These are phyloP conservation scores for Henricia sp. DNA, from an alignment of 53 echinoderm and acorn worm genomes.

Conservation along the genomic window DNA sequence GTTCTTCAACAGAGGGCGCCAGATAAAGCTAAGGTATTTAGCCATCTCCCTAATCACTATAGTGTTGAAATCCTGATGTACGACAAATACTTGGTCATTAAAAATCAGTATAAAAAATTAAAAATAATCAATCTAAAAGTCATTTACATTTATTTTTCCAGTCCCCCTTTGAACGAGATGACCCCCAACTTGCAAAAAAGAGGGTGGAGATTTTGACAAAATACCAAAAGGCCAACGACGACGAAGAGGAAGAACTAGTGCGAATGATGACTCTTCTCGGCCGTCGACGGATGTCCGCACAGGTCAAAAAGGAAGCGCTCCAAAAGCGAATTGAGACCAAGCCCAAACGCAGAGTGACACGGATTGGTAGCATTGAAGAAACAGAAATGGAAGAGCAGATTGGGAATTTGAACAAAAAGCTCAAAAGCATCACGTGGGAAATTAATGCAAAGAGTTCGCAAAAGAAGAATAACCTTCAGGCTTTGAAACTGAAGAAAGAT, in stretches of 20 bases:
- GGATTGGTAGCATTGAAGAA: slow-evolving; percentile 59
- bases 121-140: too few relatives aligned
- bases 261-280: slow-evolving; percentile 66
- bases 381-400: slow-evolving; percentile 65
- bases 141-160: not conserved
- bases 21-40: too few relatives aligned
- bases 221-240: slow-evolving; percentile 72
- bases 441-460: slow-evolving; percentile 58
- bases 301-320: slow-evolving; percentile 32
- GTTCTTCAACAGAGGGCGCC: slow-evolving; percentile 42
- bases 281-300: slow-evolving; percentile 74
- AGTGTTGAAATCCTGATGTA: too few relatives aligned
- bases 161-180: not conserved
- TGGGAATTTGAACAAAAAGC: slow-evolving; percentile 37
- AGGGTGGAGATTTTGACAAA: slow-evolving; percentile 57
- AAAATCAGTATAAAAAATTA: too few relatives aligned
- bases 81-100: too few relatives aligned
- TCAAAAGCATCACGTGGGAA: slow-evolving; percentile 44
- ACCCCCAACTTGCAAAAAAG: slow-evolving; percentile 37
- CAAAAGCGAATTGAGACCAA: not conserved
- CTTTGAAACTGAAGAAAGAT: slow-evolving; percentile 65
- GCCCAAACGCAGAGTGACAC: slow-evolving; percentile 16
- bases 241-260: slow-evolving; percentile 66
- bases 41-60: too few relatives aligned
- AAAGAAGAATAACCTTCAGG: slow-evolving; percentile 37